phyloP scores from a whole-genome alignment of 2,888 invertebrate species.

The Priocnemis perturbator region DNA sequence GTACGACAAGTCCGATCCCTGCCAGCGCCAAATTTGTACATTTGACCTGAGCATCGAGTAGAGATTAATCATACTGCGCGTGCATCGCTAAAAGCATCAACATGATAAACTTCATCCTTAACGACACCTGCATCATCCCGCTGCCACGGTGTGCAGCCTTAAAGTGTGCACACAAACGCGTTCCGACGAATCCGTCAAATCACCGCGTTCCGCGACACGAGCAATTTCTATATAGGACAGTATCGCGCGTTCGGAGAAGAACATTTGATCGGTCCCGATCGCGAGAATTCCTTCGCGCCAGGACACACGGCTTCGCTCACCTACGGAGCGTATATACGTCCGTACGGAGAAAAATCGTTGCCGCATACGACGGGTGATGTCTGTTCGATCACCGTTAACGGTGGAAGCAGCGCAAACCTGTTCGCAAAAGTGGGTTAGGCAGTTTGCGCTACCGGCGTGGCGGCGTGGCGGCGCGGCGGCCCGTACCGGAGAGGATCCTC shows the following conservation, averaged over 20 bases:
- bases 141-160: no score
- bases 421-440: conserved; percentile 72
- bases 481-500: conserved; percentile 33
- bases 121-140: no score
- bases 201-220: neutral
- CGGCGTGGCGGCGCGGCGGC: no score
- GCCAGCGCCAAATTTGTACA: no score
- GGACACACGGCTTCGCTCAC: neutral
- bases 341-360: conserved; percentile 32
- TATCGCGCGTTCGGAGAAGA: no score
- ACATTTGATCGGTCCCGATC: no score
- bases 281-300: neutral
- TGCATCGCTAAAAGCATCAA: no score
- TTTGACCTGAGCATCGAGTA: no score
- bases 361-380: conserved; percentile 37
- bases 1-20: no score
- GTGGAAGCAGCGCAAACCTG: conserved; percentile 68
- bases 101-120: no score
- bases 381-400: conserved; percentile 70
- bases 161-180: no score
- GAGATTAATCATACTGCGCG: no score
- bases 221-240: neutral
- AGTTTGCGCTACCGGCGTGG: conserved; percentile 46
- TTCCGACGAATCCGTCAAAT: neutral
- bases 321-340: neutral